Conservation (phyloP, 1,140 invertebrate species). For the Drosophila elegans region DNA sequence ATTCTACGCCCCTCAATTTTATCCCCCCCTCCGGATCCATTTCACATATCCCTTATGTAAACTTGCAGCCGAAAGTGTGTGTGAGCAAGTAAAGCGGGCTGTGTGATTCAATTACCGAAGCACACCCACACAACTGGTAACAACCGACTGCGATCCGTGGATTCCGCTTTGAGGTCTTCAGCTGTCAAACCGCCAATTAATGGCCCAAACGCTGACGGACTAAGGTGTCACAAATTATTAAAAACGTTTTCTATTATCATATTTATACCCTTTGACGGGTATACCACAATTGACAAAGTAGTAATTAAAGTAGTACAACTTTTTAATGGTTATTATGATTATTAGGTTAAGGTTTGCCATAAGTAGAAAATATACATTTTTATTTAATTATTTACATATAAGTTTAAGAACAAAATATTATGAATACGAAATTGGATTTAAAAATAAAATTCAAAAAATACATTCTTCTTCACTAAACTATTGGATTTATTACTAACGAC, state of each 20-base stretch:
- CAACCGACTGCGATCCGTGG: slow-evolving; percentile 13
- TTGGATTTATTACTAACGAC: too few species aligned
- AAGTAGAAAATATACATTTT: too few species aligned
- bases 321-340: too few species aligned
- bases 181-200: slow-evolving; percentile 69
- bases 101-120: slow-evolving; percentile 63
- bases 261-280: slow-evolving; percentile 12
- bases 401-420: too few species aligned
- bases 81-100: slow-evolving; percentile 3
- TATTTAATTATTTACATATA: too few species aligned
- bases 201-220: slow-evolving; percentile 47
- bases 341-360: too few species aligned
- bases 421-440: too few species aligned
- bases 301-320: too few species aligned
- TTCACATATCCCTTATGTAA: slow-evolving; percentile 15
- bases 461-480: too few species aligned
- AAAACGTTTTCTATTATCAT: slow-evolving; percentile 48
- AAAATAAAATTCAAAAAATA: too few species aligned
- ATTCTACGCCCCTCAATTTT: not conserved
- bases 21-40: slow-evolving; percentile 1
- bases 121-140: slow-evolving; percentile 52
- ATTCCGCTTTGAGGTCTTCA: slow-evolving; percentile 45
- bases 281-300: too few species aligned
- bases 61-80: not conserved
- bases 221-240: slow-evolving; percentile 40